A percentile compares a stretch with the other conserved stretches of the same genome.
Evolutionary conservation across 2,888 invertebrate genomes (phyloP).

Genomic region (Meiosimyza decipiens): DNA sequence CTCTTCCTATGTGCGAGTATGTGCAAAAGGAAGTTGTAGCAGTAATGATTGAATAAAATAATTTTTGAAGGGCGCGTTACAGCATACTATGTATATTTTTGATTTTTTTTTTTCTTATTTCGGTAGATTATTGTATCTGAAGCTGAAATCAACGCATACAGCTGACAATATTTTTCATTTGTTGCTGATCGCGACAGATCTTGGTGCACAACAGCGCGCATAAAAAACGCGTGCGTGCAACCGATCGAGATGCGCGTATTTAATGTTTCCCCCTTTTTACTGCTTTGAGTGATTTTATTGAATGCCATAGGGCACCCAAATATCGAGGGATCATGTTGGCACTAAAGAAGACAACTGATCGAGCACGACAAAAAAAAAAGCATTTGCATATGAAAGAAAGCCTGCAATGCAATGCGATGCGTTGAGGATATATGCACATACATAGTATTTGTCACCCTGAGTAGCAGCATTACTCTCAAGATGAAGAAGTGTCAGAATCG

Average conservation of each 20-base stretch:
- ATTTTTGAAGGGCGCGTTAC: slow-evolving; percentile 20
- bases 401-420: too few species aligned
- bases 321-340: neutral
- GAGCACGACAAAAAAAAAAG: too few species aligned
- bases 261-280: slow-evolving; percentile 10
- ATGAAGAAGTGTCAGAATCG: too few species aligned
- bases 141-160: neutral
- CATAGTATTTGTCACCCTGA: too few species aligned
- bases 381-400: too few species aligned
- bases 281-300: neutral
- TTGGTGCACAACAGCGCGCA: neutral
- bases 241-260: slow-evolving; percentile 20
- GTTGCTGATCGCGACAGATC: slow-evolving; percentile 10
- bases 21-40: slow-evolving; percentile 18
- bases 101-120: neutral
- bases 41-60: neutral
- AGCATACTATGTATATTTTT: neutral
- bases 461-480: too few species aligned
- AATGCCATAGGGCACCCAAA: neutral
- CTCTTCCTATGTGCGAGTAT: too few species aligned
- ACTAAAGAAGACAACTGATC: too few species aligned
- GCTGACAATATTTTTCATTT: slow-evolving; percentile 11
- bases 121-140: too few species aligned
- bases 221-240: slow-evolving; percentile 23
- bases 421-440: too few species aligned